Conservation (phyloP, 2,113 vertebrate species). For the Clupea harengus region DNA sequence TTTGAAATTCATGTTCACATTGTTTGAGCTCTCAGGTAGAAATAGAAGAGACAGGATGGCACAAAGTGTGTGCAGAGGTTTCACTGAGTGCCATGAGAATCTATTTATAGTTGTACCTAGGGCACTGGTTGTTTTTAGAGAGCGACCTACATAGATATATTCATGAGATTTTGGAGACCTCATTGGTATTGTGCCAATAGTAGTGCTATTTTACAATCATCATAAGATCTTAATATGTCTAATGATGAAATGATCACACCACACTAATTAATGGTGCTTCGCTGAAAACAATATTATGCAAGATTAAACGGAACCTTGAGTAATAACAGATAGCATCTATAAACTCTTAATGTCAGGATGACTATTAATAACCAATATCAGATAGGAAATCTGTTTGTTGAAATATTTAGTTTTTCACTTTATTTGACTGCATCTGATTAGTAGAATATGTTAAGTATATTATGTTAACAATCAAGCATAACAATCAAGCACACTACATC, state of each 20-base stretch:
- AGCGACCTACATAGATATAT: slow-evolving; percentile 71
- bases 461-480: neutral
- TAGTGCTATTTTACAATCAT: neutral
- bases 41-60: slow-evolving; percentile 57
- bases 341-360: neutral
- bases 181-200: slow-evolving; percentile 55
- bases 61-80: slow-evolving; percentile 52
- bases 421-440: slow-evolving; percentile 2
- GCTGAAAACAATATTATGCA: neutral
- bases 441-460: neutral
- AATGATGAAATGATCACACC: slow-evolving; percentile 10
- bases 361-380: neutral
- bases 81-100: slow-evolving; percentile 50
- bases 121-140: slow-evolving; percentile 69
- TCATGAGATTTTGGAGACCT: slow-evolving; percentile 59
- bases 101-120: slow-evolving; percentile 73
- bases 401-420: neutral
- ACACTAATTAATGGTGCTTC: slow-evolving; percentile 8
- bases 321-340: neutral
- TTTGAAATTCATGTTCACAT: slow-evolving; percentile 32
- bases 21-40: slow-evolving; percentile 53
- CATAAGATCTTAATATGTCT: slow-evolving; percentile 2
- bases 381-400: neutral
- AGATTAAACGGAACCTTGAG: neutral
- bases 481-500: neutral